Percentiles rank a stretch among this genome's conserved stretches.
Conservation (phyloP, 2,888 invertebrate genomes). For the Chirona hameri region DNA sequence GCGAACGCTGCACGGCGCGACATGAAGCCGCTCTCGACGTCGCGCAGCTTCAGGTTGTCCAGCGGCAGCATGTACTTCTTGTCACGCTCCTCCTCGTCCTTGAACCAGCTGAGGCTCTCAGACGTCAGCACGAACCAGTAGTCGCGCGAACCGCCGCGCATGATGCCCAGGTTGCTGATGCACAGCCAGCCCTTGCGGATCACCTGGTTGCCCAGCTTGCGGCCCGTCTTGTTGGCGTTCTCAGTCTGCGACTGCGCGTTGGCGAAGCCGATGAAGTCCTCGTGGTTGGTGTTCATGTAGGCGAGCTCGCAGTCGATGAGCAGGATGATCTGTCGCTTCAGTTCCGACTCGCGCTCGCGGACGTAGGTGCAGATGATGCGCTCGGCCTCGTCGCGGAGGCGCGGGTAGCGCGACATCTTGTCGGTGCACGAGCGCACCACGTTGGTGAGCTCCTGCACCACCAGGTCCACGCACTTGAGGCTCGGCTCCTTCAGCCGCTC, state of each 20-base stretch:
- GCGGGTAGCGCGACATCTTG: conserved; percentile 95
- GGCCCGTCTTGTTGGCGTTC: conserved; percentile 75
- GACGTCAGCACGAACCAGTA: conserved; percentile 99
- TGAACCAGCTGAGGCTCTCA: conserved; percentile 95
- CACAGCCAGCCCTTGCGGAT: conserved; percentile 99
- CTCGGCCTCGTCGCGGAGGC: conserved; percentile 96
- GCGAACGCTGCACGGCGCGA: conserved; percentile 96
- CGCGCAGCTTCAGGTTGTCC: conserved; percentile 92
- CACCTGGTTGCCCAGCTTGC: conserved; percentile 94
- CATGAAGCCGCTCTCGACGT: conserved; percentile 97
- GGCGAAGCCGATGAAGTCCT: conserved; percentile 97
- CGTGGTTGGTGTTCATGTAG: conserved; percentile 99
- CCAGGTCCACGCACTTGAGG: conserved; percentile 96
- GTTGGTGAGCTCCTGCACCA: conserved; percentile 90
- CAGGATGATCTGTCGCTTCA: conserved; percentile 91
- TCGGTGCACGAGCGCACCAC: conserved; percentile 80
- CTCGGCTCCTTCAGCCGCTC: conserved; percentile 93
- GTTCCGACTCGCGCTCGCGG: conserved; percentile 87
- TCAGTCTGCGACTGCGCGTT: conserved; percentile 97
- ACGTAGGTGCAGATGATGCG: conserved; percentile 92
- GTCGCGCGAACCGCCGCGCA: conserved; percentile 98
- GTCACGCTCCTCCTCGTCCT: conserved; percentile 73
- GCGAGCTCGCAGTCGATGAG: conserved; percentile 94
- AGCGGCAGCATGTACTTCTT: conserved; percentile 97
- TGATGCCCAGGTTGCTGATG: conserved; percentile 97